These are phyloP conservation scores for Strigops habroptila DNA, from an alignment of 2,113 vertebrate species.

Conservation along the genomic window DNA sequence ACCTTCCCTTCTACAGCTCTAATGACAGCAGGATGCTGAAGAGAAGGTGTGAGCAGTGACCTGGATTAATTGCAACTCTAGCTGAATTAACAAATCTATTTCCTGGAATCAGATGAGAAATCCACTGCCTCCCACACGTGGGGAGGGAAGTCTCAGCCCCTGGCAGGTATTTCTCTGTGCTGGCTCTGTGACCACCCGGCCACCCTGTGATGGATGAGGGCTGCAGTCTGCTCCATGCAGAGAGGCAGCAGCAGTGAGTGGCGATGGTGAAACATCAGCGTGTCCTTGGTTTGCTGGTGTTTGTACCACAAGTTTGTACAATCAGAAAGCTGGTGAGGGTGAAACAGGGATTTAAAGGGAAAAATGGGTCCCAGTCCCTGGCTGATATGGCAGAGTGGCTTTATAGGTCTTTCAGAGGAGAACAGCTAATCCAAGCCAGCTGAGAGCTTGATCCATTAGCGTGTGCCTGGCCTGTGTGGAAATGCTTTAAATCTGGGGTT, in stretches of 20 bases:
- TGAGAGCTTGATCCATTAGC: neutral
- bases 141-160: neutral
- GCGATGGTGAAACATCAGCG: neutral
- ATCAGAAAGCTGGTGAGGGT: neutral
- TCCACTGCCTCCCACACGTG: neutral
- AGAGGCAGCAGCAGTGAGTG: neutral
- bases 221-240: neutral
- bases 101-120: neutral
- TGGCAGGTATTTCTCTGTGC: neutral
- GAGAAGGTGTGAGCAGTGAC: conserved; percentile 49
- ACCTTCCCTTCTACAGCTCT: conserved; percentile 27
- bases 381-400: neutral
- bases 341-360: neutral
- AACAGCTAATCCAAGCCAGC: conserved; percentile 25
- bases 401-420: neutral
- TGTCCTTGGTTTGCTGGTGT: neutral
- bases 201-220: neutral
- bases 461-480: neutral
- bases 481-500: conserved; percentile 29
- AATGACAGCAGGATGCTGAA: conserved; percentile 25
- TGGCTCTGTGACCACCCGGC: neutral
- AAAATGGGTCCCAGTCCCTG: neutral
- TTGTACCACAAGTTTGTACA: neutral
- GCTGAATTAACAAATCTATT: conserved; percentile 44
- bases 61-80: conserved; percentile 50